Percentiles rank a stretch among this genome's conserved stretches.
Evolutionary conservation across 2,797 vertebrate genomes (phyloP).

Genomic region (Hylomyscus alleni): DNA sequence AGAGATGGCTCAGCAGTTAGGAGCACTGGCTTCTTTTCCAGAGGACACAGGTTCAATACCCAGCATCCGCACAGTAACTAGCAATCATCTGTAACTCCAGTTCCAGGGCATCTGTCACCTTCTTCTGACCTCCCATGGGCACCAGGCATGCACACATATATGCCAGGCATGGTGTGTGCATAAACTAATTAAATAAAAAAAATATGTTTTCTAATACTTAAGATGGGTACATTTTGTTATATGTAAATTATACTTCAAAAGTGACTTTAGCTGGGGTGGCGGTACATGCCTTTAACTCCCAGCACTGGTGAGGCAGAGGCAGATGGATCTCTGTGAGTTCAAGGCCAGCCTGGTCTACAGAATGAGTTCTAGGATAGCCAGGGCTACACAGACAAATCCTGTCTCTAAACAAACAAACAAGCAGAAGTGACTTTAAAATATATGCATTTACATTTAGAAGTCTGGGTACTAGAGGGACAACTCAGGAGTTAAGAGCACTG

Average conservation of each 20-base stretch:
- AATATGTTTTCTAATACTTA: neutral
- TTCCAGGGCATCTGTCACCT: neutral
- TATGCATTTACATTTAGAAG: neutral
- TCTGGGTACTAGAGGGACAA: neutral
- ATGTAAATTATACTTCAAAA: constrained; percentile 8
- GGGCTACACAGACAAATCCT: neutral
- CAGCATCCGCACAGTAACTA: neutral
- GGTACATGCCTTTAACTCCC: neutral
- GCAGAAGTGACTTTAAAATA: neutral
- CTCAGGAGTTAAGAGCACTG: neutral
- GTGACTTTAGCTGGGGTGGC: neutral
- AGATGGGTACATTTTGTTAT: neutral
- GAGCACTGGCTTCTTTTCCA: neutral
- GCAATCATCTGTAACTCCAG: neutral
- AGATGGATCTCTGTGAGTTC: neutral
- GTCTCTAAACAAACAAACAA: no score
- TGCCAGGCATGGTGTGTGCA: neutral
- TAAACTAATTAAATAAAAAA: neutral
- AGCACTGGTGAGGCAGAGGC: neutral
- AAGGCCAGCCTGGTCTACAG: neutral
- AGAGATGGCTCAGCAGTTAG: neutral
- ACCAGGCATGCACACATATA: neutral
- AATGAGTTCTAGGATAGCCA: neutral
- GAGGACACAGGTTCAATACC: neutral
- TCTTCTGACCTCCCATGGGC: neutral